Percentiles rank a stretch among this genome's conserved stretches.
phyloP scores from a whole-genome alignment of 2,797 vertebrate genomes.

The Chromis chromis region DNA sequence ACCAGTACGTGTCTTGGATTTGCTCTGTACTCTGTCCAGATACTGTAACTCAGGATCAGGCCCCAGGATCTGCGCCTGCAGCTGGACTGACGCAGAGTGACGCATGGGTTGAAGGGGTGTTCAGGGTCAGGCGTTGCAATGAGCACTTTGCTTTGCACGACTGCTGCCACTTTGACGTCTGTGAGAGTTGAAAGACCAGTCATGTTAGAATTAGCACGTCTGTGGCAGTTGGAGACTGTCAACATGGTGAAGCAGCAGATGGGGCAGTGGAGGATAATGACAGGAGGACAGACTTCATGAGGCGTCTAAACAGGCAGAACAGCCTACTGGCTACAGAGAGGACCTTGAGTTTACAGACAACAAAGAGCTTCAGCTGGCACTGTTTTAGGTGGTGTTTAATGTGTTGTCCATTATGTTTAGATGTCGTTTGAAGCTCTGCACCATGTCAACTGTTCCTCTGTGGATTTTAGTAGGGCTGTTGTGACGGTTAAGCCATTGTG shows the following conservation, averaged over 20 bases:
- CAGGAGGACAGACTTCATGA: conserved; percentile 60
- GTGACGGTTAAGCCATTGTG: conserved; percentile 37
- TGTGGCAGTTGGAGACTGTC: conserved; percentile 53
- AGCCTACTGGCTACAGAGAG: conserved; percentile 50
- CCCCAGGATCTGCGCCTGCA: conserved; percentile 40
- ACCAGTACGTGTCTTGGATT: not conserved
- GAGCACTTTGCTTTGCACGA: conserved; percentile 36
- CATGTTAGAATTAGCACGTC: conserved; percentile 43
- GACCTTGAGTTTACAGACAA: conserved; percentile 64
- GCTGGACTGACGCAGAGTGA: conserved; percentile 31
- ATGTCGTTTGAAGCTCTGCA: conserved; percentile 45
- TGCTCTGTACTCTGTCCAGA: not conserved
- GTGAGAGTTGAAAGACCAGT: conserved; percentile 42
- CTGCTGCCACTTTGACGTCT: conserved; percentile 40
- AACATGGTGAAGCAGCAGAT: conserved; percentile 64
- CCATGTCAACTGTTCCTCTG: conserved; percentile 23
- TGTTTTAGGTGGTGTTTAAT: conserved; percentile 39
- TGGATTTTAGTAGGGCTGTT: conserved; percentile 35
- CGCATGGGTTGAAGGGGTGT: conserved; percentile 14
- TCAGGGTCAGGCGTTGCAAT: conserved; percentile 38
- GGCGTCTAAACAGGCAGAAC: conserved; percentile 51
- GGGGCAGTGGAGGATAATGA: conserved; percentile 65
- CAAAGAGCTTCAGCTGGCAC: conserved; percentile 56
- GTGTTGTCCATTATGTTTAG: conserved; percentile 48
- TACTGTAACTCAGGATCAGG: not conserved